Base-by-base conservation (phyloP, 2,113 vertebrate genomes). In the Myrmecobius fasciatus region DNA sequence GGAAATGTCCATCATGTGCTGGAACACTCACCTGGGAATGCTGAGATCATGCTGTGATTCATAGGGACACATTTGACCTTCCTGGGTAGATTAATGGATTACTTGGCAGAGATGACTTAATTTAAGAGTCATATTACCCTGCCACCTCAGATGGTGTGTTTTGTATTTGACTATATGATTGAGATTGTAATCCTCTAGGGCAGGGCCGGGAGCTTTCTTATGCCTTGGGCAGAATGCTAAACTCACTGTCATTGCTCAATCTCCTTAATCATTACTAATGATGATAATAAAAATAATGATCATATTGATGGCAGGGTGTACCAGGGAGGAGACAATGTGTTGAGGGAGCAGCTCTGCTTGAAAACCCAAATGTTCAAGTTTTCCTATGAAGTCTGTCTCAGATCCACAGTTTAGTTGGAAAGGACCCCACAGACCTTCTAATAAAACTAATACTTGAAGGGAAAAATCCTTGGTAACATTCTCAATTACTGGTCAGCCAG, bases 241-340 rank as follows among this genome's bases (percentile, higher is more conserved):
- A 95, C 56, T 88, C 83, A 48, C 94, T 95, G 97, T 95, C 92
- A 92, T 28, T 31, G 90, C 53, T 96, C 94, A 36, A 5, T 95
- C 92, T 96, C 96, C 93, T 94, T 97, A 95, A 93, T 97, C 94
- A 92, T 95, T 89, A 83, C 94, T 97, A 91, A 97, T 89, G 96
- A 94, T 48, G 93, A 89, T 53, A 49, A 95, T 96, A 95, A 96
- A 96, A 95, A 93, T 96, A 93, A 94, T 93, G 95, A 92, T 90
- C 89, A 12, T 67, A 36, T 90, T 93, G 89, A 88, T 89, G 94
- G 52, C 54, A 52, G 93, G 91, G 90, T 56, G 0, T 14, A 89
- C 28, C 49, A 52, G 47, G 95, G 91, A 91, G 49, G 48, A 52
- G n/a, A n/a, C 56, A 4, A 0, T 56, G 54, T 56, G 67, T 67